Evolutionary conservation across 2,888 invertebrate species (phyloP).

Genomic region (Heteromyza rotundicornis): DNA sequence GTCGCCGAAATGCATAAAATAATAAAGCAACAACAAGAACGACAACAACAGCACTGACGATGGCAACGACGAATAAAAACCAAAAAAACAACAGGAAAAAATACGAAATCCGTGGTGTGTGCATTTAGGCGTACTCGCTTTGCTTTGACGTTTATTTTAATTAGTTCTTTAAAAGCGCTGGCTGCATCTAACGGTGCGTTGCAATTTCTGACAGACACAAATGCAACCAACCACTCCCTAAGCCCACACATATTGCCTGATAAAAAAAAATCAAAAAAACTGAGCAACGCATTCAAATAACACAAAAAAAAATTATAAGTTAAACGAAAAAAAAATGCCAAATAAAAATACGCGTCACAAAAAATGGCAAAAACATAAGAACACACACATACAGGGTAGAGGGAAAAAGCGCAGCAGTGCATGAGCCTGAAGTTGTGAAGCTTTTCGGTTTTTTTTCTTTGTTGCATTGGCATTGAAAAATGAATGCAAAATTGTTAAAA

Average conservation of each 20-base stretch:
- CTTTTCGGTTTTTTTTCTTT: too few species aligned
- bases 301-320: constrained; percentile 10
- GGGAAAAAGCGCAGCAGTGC: constrained; percentile 17
- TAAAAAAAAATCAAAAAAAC: too few species aligned
- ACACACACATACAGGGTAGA: constrained; percentile 18
- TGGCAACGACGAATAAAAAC: constrained; percentile 13
- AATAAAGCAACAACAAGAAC: constrained; percentile 4
- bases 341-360: constrained; percentile 6
- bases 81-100: constrained; percentile 20
- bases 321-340: neutral
- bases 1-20: too few species aligned
- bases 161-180: constrained; percentile 36
- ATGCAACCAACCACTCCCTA: too few species aligned
- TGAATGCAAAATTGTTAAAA: constrained; percentile 13
- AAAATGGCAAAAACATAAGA: constrained; percentile 11
- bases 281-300: constrained; percentile 25
- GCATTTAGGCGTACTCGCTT: constrained; percentile 36
- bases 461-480: constrained; percentile 27
- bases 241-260: too few species aligned
- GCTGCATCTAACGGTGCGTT: constrained; percentile 37
- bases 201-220: constrained; percentile 29
- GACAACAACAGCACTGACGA: too few species aligned
- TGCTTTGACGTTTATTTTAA: constrained; percentile 44
- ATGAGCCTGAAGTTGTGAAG: neutral
- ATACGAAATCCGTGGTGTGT: constrained; percentile 23